phyloP scores from a whole-genome alignment of 2,113 vertebrate species.

The Ondatra zibethicus region DNA sequence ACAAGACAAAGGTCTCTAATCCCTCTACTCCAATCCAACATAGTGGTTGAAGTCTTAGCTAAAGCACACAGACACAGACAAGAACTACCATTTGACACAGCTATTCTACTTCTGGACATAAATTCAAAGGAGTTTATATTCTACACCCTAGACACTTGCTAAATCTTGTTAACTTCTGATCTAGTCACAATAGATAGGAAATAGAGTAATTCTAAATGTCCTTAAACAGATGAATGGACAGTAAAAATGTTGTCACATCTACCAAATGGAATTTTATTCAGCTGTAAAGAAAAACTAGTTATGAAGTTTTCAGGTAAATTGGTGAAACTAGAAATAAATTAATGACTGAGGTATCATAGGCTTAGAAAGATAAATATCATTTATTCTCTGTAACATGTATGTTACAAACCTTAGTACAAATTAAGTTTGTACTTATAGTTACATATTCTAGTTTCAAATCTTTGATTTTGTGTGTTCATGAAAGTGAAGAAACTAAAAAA shows the following conservation, averaged over 20 bases:
- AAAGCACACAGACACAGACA: neutral
- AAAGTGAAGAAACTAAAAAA: neutral
- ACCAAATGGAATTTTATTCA: neutral
- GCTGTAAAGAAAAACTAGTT: neutral
- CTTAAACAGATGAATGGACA: neutral
- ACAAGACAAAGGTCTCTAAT: neutral
- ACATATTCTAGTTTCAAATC: neutral
- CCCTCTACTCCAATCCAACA: neutral
- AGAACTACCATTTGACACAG: too few species aligned
- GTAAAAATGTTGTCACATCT: neutral
- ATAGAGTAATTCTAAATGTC: neutral
- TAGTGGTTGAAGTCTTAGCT: neutral
- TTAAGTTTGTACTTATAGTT: too few species aligned
- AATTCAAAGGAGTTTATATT: neutral
- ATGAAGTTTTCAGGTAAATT: neutral
- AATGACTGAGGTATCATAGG: neutral
- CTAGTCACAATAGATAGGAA: neutral
- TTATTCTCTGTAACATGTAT: neutral
- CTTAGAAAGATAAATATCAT: neutral
- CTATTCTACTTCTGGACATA: neutral
- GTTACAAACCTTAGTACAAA: neutral
- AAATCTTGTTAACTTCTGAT: neutral
- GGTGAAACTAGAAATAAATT: neutral
- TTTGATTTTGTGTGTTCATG: neutral
- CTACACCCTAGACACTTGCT: neutral